These are phyloP conservation scores for Pelobates fuscus DNA, from an alignment of 2,113 vertebrate species.

Conservation along the genomic window DNA sequence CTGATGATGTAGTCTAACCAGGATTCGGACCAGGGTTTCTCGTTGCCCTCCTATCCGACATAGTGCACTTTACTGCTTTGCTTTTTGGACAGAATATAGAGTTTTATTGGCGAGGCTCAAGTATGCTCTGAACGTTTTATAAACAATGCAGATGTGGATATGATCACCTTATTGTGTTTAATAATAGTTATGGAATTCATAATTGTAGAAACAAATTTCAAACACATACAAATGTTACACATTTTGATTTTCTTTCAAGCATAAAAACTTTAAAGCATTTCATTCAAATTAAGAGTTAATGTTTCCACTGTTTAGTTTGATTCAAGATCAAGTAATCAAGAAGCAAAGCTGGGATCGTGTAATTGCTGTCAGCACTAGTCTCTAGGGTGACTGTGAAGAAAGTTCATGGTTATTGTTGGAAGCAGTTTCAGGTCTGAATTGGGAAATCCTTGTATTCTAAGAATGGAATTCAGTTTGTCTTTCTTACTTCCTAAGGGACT, in stretches of 20 bases:
- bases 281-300: neutral
- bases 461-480: slow-evolving; percentile 44
- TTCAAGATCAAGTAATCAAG: slow-evolving; percentile 39
- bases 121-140: no score
- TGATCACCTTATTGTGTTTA: no score
- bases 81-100: no score
- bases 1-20: no score
- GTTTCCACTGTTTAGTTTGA: slow-evolving; percentile 15
- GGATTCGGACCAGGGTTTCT: no score
- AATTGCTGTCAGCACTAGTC: slow-evolving; percentile 45
- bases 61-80: neutral
- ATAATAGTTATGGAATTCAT: no score
- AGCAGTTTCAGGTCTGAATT: slow-evolving; percentile 42
- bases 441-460: slow-evolving; percentile 47
- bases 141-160: no score
- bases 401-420: slow-evolving; percentile 47
- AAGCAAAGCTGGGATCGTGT: slow-evolving; percentile 22
- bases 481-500: slow-evolving; percentile 34
- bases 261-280: slow-evolving; percentile 16
- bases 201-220: neutral
- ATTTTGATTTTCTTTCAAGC: no score
- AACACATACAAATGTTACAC: neutral
- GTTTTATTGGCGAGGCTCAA: no score
- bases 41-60: no score
- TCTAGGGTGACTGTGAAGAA: slow-evolving; percentile 33